Evolutionary conservation across 2,888 invertebrate genomes (phyloP), one percentile per base, ranked within the genome.

Genomic region (Acrobasis consociella): DNA sequence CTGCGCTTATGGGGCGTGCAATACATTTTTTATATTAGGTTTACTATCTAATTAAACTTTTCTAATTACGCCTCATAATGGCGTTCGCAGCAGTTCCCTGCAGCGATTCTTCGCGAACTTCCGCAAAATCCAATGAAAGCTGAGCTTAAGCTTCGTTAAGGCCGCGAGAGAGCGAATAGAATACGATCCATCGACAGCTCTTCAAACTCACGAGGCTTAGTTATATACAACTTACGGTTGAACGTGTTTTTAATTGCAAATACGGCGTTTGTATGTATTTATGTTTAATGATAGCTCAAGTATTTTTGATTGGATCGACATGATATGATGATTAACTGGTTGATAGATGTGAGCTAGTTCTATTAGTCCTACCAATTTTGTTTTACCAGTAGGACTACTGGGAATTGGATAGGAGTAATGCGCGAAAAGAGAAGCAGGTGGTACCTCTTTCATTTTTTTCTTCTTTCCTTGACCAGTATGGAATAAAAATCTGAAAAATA

Each of bases 71-170:
- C 8, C 31, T 31, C 31, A 31, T 31, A 31, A 31, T 31, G 31
- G 31, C 31, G 5, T 31, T 31, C 31, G 31, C n/a, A 46, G 46
- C 10, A 46, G 46, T 11, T 46, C 3, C 46, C n/a, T 7, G 46
- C 46, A 46, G 13, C 10, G 13, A 42, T 42, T 42, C 42, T 10
- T 11, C 42, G 42, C 10, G 11, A 13, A 10, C 42, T 42, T n/a
- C 46, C n/a, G 7, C 46, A 46, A 46, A 46, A 46, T 46, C 46
- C 46, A n/a, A 5, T n/a, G 7, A n/a, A 5, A 46, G n/a, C n/a
- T n/a, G n/a, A 46, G 46, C 46, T 46, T 46, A 46, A 46, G 46
- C 46, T 46, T 46, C 46, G 46, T 46, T 46, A 46, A 46, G 46
- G 46, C 46, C n/a, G 13, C 46, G 11, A 46, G 13, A 9, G 11